Evolutionary conservation across 2,888 invertebrate species (phyloP).

Genomic region (Erpobdella octoculata): DNA sequence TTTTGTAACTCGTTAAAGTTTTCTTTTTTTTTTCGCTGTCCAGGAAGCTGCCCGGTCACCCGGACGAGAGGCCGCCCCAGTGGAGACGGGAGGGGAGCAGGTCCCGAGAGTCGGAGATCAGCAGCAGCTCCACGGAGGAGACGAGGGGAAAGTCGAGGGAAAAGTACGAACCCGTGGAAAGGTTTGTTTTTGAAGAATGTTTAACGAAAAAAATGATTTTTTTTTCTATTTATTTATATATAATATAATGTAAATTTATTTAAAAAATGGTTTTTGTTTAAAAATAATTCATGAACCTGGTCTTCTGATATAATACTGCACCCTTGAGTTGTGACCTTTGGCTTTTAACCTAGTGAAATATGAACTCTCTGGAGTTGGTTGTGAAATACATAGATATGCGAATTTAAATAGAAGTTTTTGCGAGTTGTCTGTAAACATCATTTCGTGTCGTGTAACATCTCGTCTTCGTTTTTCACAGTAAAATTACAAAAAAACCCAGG

Average conservation of each 20-base stretch:
- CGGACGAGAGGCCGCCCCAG: not conserved
- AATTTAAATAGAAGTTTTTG: too few species aligned
- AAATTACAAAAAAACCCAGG: not conserved
- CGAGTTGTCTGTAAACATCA: too few species aligned
- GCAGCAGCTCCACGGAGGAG: constrained; percentile 13
- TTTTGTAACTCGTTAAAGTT: too few species aligned
- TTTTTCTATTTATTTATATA: not conserved
- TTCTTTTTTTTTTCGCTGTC: not conserved
- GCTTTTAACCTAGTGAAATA: too few species aligned
- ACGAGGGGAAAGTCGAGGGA: not conserved
- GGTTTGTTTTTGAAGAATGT: not conserved
- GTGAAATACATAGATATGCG: too few species aligned
- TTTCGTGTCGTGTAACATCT: too few species aligned
- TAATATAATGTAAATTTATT: not conserved
- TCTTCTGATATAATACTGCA: too few species aligned
- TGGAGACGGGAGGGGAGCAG: constrained; percentile 1
- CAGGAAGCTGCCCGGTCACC: not conserved
- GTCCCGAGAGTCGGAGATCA: constrained; percentile 21
- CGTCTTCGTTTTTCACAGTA: too few species aligned
- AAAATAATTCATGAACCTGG: too few species aligned
- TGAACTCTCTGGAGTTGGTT: too few species aligned
- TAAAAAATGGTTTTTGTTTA: not conserved
- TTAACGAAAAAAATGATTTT: not conserved
- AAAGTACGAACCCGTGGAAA: not conserved
- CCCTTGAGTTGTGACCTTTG: too few species aligned